Evolutionary conservation across 2,113 vertebrate genomes (phyloP).

Genomic region (Leptobrachium ailaonicum): DNA sequence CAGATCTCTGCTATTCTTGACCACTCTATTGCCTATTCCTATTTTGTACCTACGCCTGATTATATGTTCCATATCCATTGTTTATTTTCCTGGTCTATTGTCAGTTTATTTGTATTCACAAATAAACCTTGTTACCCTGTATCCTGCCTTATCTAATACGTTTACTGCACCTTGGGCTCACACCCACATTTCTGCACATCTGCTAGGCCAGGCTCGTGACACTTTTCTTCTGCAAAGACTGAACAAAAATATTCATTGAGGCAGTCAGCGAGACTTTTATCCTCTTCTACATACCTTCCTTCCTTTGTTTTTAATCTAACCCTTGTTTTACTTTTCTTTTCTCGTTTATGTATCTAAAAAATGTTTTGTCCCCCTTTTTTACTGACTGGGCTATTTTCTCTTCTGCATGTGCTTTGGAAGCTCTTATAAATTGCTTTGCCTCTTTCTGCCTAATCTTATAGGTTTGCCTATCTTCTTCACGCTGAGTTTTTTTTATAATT

Average conservation of each 20-base stretch:
- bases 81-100: too few species aligned
- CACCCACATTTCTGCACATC: too few species aligned
- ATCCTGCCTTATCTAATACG: too few species aligned
- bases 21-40: too few species aligned
- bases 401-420: background rate
- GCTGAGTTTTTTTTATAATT: background rate
- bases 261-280: background rate
- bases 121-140: too few species aligned
- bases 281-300: background rate
- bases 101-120: too few species aligned
- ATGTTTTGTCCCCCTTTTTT: background rate
- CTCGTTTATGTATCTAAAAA: constrained; percentile 3
- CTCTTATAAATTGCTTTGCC: background rate
- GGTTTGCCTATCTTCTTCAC: background rate
- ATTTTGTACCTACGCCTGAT: too few species aligned
- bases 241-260: too few species aligned
- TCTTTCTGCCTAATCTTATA: constrained; percentile 5
- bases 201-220: too few species aligned
- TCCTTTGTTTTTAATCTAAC: background rate
- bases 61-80: too few species aligned
- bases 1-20: too few species aligned
- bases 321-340: constrained; percentile 1
- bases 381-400: constrained; percentile 2
- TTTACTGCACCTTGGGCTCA: too few species aligned
- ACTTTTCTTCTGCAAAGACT: background rate